phyloP scores from a whole-genome alignment of 2,113 vertebrate species.

The Felis chaus region DNA sequence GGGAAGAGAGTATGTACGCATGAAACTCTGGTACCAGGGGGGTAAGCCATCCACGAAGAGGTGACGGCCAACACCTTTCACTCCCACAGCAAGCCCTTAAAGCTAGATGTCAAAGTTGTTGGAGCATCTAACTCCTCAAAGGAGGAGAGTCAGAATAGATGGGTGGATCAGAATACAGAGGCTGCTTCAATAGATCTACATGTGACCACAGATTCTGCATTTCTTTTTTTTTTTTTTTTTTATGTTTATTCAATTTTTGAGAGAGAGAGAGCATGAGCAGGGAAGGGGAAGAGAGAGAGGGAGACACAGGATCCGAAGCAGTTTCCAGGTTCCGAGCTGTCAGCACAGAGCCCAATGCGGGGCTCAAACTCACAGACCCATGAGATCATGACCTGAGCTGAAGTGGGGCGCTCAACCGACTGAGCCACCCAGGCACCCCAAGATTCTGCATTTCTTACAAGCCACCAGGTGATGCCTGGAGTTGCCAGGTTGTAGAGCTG shows the following conservation, averaged over 20 bases:
- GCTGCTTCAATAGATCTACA: not conserved
- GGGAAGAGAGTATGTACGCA: not conserved
- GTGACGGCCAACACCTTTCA: too few relatives aligned
- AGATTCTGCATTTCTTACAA: not conserved
- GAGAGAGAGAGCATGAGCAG: too few relatives aligned
- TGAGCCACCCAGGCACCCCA: too few relatives aligned
- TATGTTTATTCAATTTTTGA: too few relatives aligned
- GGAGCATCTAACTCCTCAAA: not conserved
- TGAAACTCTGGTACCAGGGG: not conserved
- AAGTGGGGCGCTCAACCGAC: too few relatives aligned
- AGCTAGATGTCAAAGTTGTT: not conserved
- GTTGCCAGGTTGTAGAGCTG: not conserved
- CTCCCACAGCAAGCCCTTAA: not conserved
- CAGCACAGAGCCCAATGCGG: too few relatives aligned
- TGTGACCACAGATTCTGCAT: not conserved
- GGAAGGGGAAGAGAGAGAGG: too few relatives aligned
- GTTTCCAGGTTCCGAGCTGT: too few relatives aligned
- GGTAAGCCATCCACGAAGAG: not conserved
- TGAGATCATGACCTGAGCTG: too few relatives aligned
- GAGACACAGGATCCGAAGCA: too few relatives aligned
- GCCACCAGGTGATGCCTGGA: not conserved
- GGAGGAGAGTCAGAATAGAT: too few relatives aligned
- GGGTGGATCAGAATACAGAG: not conserved
- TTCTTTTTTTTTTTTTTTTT: not conserved
- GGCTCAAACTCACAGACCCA: too few relatives aligned